Evolutionary conservation across 2,113 vertebrate genomes (phyloP).

Genomic region (Lasiurus cinereus): DNA sequence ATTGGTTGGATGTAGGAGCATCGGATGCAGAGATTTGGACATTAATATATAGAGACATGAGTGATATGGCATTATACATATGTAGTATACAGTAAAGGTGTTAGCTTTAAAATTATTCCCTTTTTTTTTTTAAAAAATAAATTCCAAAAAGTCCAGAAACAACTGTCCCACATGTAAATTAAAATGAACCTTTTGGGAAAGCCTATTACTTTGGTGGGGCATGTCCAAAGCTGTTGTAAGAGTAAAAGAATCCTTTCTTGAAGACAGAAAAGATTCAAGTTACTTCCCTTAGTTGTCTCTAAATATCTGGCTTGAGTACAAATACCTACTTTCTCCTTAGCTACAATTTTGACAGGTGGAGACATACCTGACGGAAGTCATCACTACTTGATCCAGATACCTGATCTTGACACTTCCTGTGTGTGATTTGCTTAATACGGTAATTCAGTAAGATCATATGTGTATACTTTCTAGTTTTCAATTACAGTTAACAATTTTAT

Average conservation of each 20-base stretch:
- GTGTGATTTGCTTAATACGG: background rate
- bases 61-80: background rate
- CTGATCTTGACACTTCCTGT: background rate
- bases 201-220: background rate
- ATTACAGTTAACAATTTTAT: background rate
- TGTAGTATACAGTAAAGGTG: background rate
- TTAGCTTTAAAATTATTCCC: conserved; percentile 25
- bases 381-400: background rate
- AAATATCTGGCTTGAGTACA: background rate
- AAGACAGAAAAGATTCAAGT: background rate
- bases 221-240: background rate
- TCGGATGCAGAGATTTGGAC: background rate
- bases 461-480: background rate
- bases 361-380: background rate
- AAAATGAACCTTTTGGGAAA: background rate
- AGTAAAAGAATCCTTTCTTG: background rate
- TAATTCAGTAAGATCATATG: background rate
- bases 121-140: background rate
- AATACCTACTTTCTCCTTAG: background rate
- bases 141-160: background rate
- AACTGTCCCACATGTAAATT: background rate
- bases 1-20: background rate
- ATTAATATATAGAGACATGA: background rate
- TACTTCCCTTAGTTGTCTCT: background rate
- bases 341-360: background rate